phyloP scores from a whole-genome alignment of 2,113 vertebrate genomes.

The Neolamprologus variostigma region DNA sequence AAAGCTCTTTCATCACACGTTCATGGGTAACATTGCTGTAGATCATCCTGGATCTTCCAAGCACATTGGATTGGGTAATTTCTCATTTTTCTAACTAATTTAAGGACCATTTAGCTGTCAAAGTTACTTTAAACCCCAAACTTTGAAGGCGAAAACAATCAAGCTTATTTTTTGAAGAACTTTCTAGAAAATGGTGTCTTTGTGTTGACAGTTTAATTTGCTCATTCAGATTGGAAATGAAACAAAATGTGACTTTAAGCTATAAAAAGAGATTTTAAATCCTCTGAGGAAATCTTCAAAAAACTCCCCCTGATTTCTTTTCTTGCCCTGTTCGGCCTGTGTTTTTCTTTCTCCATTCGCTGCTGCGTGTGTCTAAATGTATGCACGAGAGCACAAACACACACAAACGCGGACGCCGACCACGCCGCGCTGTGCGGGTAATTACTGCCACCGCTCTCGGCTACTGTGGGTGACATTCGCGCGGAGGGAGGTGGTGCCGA shows the following conservation, averaged over 20 bases:
- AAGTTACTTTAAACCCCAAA: background rate
- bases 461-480: slow-evolving; percentile 69
- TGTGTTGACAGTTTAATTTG: background rate
- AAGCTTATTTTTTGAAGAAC: background rate
- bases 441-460: slow-evolving; percentile 76
- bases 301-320: background rate
- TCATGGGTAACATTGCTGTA: background rate
- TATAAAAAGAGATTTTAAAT: background rate
- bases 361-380: background rate
- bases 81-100: background rate
- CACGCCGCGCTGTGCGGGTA: slow-evolving; percentile 1
- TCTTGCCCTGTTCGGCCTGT: background rate
- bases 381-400: slow-evolving; percentile 2
- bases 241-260: background rate
- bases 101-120: background rate
- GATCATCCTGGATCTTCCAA: background rate
- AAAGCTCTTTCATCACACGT: background rate
- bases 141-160: background rate
- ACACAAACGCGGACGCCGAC: background rate
- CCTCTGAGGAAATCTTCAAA: background rate
- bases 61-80: background rate
- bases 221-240: background rate
- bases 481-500: slow-evolving; percentile 67
- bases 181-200: background rate
- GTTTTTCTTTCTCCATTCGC: background rate